Conservation (phyloP, 2,888 invertebrate species). For the Melieria picta region DNA sequence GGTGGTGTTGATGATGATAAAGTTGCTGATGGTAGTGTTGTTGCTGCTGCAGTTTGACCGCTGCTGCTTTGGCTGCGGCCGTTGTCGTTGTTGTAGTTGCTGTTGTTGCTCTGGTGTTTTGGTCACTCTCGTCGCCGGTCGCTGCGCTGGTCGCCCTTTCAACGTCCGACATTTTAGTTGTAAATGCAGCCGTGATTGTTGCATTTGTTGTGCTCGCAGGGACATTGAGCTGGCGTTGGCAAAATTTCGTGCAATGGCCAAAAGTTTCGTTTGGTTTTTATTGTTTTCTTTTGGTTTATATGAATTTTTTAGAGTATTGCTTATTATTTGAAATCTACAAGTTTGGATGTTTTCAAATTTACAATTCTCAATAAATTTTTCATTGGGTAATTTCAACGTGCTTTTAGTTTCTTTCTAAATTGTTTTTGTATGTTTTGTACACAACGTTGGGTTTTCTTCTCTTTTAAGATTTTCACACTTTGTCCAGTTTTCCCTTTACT, state of each 20-base stretch:
- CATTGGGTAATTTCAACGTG: too few relatives aligned
- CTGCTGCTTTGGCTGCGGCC: conserved; percentile 25
- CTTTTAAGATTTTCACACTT: too few relatives aligned
- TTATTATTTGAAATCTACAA: too few relatives aligned
- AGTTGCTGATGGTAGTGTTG: conserved; percentile 33
- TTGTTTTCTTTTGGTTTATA: conserved; percentile 19
- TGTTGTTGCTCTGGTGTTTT: conserved; percentile 47
- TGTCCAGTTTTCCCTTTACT: too few relatives aligned
- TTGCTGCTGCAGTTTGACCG: conserved; percentile 41
- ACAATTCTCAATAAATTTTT: too few relatives aligned
- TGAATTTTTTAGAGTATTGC: too few relatives aligned
- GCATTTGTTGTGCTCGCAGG: conserved; percentile 44
- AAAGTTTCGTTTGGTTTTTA: conserved; percentile 25
- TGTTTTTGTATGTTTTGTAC: too few relatives aligned
- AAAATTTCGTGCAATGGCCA: conserved; percentile 21
- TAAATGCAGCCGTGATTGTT: conserved; percentile 50
- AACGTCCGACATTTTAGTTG: conserved; percentile 66
- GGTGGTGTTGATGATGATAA: conserved; percentile 37
- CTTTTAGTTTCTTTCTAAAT: too few relatives aligned
- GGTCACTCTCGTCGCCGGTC: conserved; percentile 56
- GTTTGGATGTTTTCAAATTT: too few relatives aligned
- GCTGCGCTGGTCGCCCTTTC: conserved; percentile 63
- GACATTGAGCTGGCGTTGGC: conserved; percentile 44
- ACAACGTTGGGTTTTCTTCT: too few relatives aligned
- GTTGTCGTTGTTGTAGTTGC: conserved; percentile 42